Base-by-base conservation (phyloP, 2,888 invertebrate species). In the Drosophila conformis region DNA sequence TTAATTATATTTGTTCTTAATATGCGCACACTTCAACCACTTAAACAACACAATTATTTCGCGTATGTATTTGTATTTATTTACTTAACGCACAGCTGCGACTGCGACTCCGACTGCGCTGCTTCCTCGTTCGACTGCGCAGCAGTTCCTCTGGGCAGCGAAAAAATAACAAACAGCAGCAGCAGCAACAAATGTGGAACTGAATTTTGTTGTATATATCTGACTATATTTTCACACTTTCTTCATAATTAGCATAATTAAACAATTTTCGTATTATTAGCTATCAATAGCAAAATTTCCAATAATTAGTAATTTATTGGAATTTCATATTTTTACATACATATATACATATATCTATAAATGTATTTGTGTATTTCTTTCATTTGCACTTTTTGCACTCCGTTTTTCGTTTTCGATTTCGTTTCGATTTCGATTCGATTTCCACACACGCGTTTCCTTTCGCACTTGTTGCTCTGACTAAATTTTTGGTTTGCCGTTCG, bases 391-490 rank as follows among this genome's bases (percentile, higher is more conserved):
- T 75, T 46, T 84, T 73, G 66, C 70, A 59, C 60, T 68, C 52
- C 15, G 59, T 65, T 85, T 46, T 76, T 76, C 69, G 77, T 74
- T 76, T 80, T 67, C 71, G 60, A 62, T 56, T 51, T 56, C 54
- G 54, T 74, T 46, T 46, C 46, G 21, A 15, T 36, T 36, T 36
- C 36, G 38, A 38, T 38, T 61, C 54, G 69, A 46, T 59, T 69
- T 72, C 48, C 70, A 68, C 73, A 69, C 73, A 63, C 85, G 70
- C 70, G 65, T 67, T 74, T 57, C 68, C 68, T 64, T 49, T 60
- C 53, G 67, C 73, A 86, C 79, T 87, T 87, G 76, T 85, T 83
- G 81, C 71, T 82, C 68, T 56, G 58, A 57, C 25, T 33, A 35
- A 38, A 49, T 40, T 38, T 38, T 29, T 25, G 25, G 33, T 5